Evolutionary conservation across 2,797 vertebrate genomes (phyloP).

Genomic region (Taeniopygia guttata): DNA sequence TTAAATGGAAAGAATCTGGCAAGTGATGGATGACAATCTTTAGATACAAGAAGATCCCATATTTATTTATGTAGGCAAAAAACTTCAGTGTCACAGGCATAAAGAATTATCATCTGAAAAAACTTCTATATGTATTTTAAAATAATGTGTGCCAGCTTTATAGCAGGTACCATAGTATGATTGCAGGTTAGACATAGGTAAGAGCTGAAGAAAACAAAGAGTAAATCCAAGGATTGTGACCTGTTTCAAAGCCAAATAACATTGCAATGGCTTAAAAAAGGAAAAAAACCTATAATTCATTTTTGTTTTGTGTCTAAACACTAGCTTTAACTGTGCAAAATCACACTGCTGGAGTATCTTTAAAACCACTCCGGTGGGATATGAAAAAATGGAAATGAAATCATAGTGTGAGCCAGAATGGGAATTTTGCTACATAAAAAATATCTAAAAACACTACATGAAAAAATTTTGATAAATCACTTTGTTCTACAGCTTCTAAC

Average conservation of each 20-base stretch:
- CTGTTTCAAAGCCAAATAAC: not conserved
- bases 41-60: not conserved
- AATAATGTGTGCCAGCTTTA: not conserved
- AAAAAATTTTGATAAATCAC: not conserved
- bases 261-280: not conserved
- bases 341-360: not conserved
- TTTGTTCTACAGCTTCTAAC: conserved; percentile 6
- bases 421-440: not conserved
- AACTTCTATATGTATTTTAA: not conserved
- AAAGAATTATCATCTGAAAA: not conserved
- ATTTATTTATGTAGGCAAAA: conserved; percentile 2
- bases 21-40: not conserved
- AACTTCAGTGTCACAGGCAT: not conserved
- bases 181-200: not conserved
- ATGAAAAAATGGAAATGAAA: not conserved
- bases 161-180: not conserved
- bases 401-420: not conserved
- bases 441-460: not conserved
- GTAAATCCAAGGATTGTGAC: not conserved
- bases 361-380: not conserved
- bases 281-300: not conserved
- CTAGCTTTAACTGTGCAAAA: not conserved
- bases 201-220: not conserved
- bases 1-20: conserved; percentile 2
- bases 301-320: not conserved